Percentiles rank a stretch among this genome's conserved stretches.
These are phyloP conservation scores for Serilophus lunatus DNA, from an alignment of 2,113 vertebrate genomes.

Conservation along the genomic window DNA sequence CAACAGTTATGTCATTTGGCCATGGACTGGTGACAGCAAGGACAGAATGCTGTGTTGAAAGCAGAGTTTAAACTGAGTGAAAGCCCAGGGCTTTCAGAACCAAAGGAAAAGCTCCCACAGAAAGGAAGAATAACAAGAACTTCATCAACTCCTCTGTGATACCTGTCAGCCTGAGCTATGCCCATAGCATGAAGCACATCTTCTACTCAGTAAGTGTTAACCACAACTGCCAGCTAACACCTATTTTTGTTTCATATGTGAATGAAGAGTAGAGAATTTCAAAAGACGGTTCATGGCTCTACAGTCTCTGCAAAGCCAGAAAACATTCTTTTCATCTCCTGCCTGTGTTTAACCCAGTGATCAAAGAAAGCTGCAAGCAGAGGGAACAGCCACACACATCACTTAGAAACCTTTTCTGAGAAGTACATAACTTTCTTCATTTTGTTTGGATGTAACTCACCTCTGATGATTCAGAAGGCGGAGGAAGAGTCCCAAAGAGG, in stretches of 20 bases:
- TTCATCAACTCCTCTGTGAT: background rate
- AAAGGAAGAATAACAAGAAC: background rate
- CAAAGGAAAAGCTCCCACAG: background rate
- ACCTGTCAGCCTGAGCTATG: background rate
- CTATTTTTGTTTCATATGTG: background rate
- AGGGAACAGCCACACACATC: background rate
- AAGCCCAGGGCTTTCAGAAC: background rate
- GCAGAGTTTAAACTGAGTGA: background rate
- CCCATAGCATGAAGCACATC: too few relatives aligned
- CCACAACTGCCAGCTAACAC: background rate
- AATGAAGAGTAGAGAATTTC: background rate
- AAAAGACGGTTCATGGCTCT: background rate
- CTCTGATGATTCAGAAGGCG: slow-evolving; percentile 89
- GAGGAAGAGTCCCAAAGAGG: slow-evolving; percentile 86
- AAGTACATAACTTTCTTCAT: background rate
- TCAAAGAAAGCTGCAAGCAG: background rate
- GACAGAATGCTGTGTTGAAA: background rate
- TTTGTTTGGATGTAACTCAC: slow-evolving; percentile 61
- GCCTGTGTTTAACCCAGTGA: background rate
- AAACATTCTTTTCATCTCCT: background rate
- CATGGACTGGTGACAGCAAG: background rate
- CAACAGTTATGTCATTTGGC: background rate
- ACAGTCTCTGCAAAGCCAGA: background rate
- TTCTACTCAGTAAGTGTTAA: background rate
- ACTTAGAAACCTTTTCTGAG: background rate